Evolutionary conservation across 1,140 invertebrate species (phyloP), one percentile per base, ranked within the genome.

Genomic region (Pogonognathellus flavescens): DNA sequence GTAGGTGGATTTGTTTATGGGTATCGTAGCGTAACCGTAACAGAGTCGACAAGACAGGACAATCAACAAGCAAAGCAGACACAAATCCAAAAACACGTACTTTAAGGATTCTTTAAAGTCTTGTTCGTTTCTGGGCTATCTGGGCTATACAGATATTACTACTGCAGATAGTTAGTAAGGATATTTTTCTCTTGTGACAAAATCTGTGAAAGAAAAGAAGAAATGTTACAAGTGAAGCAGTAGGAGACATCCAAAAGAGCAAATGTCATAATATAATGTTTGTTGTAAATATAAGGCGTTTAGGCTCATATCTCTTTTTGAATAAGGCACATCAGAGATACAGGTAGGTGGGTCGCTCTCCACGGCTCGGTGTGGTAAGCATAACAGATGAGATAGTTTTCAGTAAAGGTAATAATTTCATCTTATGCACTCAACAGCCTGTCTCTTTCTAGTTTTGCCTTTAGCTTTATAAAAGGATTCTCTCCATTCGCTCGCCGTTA

Each of bases 1-100:
- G 70, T 76, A 76, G 70, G 70, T 76, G 70, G 70, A 76, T 76
- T 76, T 76, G 70, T 76, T 76, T 76, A 76, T 76, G 70, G 70
- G 70, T 76, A 76, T 76, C 41, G 70, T 76, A 76, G 70, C 70
- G 70, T 76, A 76, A 76, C 70, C 70, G 70, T 76, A 76, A 76
- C 70, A 76, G 70, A 76, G 41, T 25, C 41, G 70, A 76, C 70
- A 76, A 76, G 70, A 76, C 70, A 76, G 41, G 31, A 76, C 70
- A 76, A 76, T 31, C 41, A 49, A 16, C 70, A 76, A 76, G 70
- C 70, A 76, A 76, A 31, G 18, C 70, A 76, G 70, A 76, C 70
- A 76, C 62, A 76, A 76, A 76, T 76, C 41, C 70, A 76, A 76
- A 76, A 76, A 76, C 70, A 76, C 49, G 31, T 76, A 76, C 25